phyloP scores from a whole-genome alignment of 2,113 vertebrate genomes.

The Chrysemys picta region DNA sequence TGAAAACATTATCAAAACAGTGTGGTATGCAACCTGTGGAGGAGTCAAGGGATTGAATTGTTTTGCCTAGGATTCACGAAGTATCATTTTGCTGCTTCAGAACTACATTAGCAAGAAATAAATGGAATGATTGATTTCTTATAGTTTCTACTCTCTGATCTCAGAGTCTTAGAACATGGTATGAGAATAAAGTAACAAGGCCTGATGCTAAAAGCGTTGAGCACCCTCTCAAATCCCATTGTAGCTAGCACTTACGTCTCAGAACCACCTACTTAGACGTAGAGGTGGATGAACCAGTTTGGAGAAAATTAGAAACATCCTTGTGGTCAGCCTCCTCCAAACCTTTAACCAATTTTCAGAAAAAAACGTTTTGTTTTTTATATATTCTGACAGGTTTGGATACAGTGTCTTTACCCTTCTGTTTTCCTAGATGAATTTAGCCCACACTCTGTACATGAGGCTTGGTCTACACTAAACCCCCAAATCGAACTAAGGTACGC shows the following conservation, averaged over 20 bases:
- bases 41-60: not conserved
- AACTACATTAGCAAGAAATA: not conserved
- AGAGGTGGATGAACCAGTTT: not conserved
- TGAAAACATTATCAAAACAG: slow-evolving; percentile 10
- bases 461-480: too few species aligned
- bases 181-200: not conserved
- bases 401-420: not conserved
- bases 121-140: not conserved
- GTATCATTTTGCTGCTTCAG: not conserved
- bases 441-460: accelerated
- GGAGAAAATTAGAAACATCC: not conserved
- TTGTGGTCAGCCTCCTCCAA: not conserved
- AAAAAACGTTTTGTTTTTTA: not conserved
- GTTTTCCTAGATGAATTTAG: not conserved
- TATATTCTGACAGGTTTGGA: not conserved
- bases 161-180: not conserved
- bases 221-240: not conserved
- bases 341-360: not conserved
- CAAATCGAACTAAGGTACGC: too few species aligned
- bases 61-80: slow-evolving; percentile 4
- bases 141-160: not conserved
- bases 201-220: not conserved
- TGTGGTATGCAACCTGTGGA: accelerated
- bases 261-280: not conserved
- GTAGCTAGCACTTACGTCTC: not conserved